Conservation (phyloP, 2,888 invertebrate genomes). For the Sipha maydis region DNA sequence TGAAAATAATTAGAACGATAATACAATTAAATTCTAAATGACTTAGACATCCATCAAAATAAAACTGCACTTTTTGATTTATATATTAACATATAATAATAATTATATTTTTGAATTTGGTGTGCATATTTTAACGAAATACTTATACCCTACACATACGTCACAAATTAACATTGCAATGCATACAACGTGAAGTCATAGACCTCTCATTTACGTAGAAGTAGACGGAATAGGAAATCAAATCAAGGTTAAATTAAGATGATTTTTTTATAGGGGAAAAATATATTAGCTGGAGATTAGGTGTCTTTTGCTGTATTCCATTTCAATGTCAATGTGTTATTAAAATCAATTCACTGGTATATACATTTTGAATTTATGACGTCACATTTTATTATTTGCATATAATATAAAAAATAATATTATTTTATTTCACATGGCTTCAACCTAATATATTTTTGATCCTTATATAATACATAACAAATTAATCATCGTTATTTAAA, state of each 20-base stretch:
- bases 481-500: not conserved
- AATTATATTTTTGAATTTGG: too few species aligned
- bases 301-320: not conserved
- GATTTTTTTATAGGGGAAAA: not conserved
- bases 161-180: too few species aligned
- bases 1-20: too few species aligned
- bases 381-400: not conserved
- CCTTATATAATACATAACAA: not conserved
- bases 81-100: too few species aligned
- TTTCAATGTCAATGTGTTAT: not conserved
- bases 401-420: not conserved
- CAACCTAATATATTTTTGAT: not conserved
- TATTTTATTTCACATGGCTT: not conserved
- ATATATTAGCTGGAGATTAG: not conserved
- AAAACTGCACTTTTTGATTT: too few species aligned
- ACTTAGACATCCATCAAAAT: too few species aligned
- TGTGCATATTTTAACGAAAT: too few species aligned
- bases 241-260: not conserved
- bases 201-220: not conserved
- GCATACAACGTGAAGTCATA: not conserved
- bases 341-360: not conserved
- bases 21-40: too few species aligned
- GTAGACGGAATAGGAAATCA: not conserved
- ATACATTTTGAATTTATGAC: not conserved
- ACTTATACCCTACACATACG: too few species aligned